A percentile compares a stretch with the other conserved stretches of the same genome.
Conservation (phyloP, 2,888 invertebrate species). For the Lithodes maja region DNA sequence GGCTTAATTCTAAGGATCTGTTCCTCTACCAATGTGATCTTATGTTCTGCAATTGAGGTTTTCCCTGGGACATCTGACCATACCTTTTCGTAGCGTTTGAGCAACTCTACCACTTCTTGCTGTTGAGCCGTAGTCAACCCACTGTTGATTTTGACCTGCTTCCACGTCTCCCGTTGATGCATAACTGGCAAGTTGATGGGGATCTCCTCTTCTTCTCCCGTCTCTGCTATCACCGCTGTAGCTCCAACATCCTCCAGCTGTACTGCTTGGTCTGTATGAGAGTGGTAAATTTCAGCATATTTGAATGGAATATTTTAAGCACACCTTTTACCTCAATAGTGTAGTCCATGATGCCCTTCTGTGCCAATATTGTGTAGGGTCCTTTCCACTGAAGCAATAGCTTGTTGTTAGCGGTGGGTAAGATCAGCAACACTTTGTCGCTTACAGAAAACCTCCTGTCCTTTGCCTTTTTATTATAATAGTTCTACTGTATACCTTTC, state of each 20-base stretch:
- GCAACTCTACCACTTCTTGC: neutral
- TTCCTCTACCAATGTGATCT: no score
- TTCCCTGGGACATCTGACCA: no score
- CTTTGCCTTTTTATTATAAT: constrained; percentile 9
- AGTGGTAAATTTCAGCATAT: constrained; percentile 5
- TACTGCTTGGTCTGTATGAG: neutral
- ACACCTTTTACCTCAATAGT: neutral
- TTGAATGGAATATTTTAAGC: neutral
- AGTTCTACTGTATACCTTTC: neutral
- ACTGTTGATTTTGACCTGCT: constrained; percentile 5
- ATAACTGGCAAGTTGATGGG: neutral
- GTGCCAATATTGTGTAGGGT: neutral
- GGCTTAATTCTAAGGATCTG: no score
- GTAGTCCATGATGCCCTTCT: neutral
- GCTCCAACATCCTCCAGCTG: neutral
- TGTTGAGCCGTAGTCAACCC: neutral
- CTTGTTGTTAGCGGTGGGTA: constrained; percentile 8
- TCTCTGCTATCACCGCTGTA: neutral
- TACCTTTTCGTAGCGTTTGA: no score
- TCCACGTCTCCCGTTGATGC: neutral
- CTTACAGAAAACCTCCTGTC: neutral
- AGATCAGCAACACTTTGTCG: neutral
- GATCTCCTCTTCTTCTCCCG: neutral
- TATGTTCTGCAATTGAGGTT: no score
- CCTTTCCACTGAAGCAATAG: constrained; percentile 15